A percentile compares a stretch with the other conserved stretches of the same genome.
Conservation (phyloP, 2,797 vertebrate species). For the Eleutherodactylus coqui region DNA sequence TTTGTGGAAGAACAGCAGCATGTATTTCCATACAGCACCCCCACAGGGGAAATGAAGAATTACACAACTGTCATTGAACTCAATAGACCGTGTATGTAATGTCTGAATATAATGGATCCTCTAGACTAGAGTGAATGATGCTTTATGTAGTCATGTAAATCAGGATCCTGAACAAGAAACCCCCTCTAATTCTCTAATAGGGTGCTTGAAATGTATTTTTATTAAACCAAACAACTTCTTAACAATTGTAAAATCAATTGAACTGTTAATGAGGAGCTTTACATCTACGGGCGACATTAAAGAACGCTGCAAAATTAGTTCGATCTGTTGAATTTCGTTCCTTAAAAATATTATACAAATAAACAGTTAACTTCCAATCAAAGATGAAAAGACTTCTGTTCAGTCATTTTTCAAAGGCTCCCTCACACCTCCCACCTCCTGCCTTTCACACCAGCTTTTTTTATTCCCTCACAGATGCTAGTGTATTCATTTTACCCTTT, state of each 20-base stretch:
- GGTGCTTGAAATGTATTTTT: no score
- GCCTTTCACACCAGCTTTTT: slow-evolving; percentile 61
- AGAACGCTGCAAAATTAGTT: neutral
- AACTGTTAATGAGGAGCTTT: neutral
- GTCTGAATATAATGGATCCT: neutral
- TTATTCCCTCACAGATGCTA: slow-evolving; percentile 52
- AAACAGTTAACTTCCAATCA: slow-evolving; percentile 36
- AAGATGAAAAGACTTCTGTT: slow-evolving; percentile 51
- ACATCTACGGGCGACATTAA: neutral
- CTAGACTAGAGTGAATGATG: neutral
- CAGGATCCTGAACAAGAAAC: neutral
- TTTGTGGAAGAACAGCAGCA: neutral
- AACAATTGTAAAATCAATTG: neutral
- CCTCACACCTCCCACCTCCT: slow-evolving; percentile 54
- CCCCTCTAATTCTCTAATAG: neutral
- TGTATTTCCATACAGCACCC: neutral
- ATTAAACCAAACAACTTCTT: no score
- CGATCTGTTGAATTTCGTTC: neutral
- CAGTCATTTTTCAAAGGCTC: slow-evolving; percentile 49
- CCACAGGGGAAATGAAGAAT: neutral
- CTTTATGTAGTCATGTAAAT: neutral
- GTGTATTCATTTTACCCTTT: slow-evolving; percentile 46
- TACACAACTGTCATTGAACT: neutral
- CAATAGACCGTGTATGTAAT: no score
- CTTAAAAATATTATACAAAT: neutral